phyloP scores from a whole-genome alignment of 2,888 invertebrate genomes.

The Liodrosophila aerea region DNA sequence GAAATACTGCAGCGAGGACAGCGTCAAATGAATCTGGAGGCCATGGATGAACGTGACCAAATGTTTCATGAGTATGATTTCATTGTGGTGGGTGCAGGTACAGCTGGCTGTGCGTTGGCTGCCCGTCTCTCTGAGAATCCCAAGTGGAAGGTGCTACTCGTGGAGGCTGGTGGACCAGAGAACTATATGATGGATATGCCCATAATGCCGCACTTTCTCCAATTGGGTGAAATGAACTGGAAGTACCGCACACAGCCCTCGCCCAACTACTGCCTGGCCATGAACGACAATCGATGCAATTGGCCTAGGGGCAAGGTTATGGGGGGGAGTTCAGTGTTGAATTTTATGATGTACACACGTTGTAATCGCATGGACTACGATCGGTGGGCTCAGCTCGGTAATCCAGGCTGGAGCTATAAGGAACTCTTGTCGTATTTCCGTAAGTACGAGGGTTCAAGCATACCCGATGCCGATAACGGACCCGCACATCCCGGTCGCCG shows the following conservation, averaged over 20 bases:
- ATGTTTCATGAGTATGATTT: conserved; percentile 86
- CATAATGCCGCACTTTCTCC: conserved; percentile 87
- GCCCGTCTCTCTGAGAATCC: conserved; percentile 88
- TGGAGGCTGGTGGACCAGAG: conserved; percentile 89
- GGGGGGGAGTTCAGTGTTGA: conserved; percentile 91
- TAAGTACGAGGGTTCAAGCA: conserved; percentile 88
- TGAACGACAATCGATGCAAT: conserved; percentile 88
- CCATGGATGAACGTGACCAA: conserved; percentile 55
- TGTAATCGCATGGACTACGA: conserved; percentile 89
- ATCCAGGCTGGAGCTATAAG: conserved; percentile 88
- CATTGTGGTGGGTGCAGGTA: conserved; percentile 90
- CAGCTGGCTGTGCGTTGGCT: conserved; percentile 90
- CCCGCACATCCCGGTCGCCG: conserved; percentile 82
- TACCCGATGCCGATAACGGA: conserved; percentile 83
- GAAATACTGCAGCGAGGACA: conserved; percentile 72
- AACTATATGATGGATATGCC: conserved; percentile 89
- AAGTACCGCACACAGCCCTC: conserved; percentile 90
- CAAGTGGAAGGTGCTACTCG: conserved; percentile 85
- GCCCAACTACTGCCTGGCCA: conserved; percentile 87
- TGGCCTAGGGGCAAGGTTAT: conserved; percentile 92
- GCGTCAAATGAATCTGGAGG: conserved; percentile 67
- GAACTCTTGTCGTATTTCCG: conserved; percentile 89
- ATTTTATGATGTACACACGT: conserved; percentile 91
- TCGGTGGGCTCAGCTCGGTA: conserved; percentile 88
- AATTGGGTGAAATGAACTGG: conserved; percentile 89